Conservation (phyloP, 2,888 invertebrate species). For the Beris chalybata region DNA sequence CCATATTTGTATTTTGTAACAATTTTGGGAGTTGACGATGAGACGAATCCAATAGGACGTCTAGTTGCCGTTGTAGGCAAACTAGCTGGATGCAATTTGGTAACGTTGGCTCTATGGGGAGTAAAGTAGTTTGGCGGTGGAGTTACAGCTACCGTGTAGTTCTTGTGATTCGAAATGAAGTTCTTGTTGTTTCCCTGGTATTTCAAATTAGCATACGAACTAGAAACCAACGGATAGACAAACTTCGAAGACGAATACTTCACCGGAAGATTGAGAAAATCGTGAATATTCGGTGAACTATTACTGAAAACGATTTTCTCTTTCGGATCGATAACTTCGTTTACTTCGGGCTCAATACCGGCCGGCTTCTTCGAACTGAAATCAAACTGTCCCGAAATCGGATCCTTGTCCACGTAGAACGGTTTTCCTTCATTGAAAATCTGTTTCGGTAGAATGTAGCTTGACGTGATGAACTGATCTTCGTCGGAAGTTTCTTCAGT, state of each 20-base stretch:
- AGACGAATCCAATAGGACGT: slow-evolving; percentile 9
- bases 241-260: slow-evolving; percentile 70
- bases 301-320: slow-evolving; percentile 62
- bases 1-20: slow-evolving; percentile 26
- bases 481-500: slow-evolving; percentile 43
- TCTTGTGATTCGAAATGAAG: slow-evolving; percentile 59
- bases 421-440: slow-evolving; percentile 71
- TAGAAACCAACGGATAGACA: slow-evolving; percentile 70
- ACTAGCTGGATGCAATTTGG: slow-evolving; percentile 34
- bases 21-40: background rate
- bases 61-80: slow-evolving; percentile 17
- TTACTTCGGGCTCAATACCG: slow-evolving; percentile 51
- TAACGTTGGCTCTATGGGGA: slow-evolving; percentile 46
- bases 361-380: slow-evolving; percentile 61
- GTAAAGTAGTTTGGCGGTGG: slow-evolving; percentile 47
- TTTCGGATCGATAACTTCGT: slow-evolving; percentile 56
- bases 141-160: slow-evolving; percentile 46
- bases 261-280: slow-evolving; percentile 68
- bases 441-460: slow-evolving; percentile 58
- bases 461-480: slow-evolving; percentile 50
- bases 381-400: slow-evolving; percentile 66
- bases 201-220: slow-evolving; percentile 72
- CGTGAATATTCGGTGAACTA: slow-evolving; percentile 66
- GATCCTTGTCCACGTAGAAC: slow-evolving; percentile 70
- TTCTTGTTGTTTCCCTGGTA: slow-evolving; percentile 66